These are phyloP conservation scores for Aelia acuminata DNA, from an alignment of 2,888 invertebrate species.

Conservation along the genomic window DNA sequence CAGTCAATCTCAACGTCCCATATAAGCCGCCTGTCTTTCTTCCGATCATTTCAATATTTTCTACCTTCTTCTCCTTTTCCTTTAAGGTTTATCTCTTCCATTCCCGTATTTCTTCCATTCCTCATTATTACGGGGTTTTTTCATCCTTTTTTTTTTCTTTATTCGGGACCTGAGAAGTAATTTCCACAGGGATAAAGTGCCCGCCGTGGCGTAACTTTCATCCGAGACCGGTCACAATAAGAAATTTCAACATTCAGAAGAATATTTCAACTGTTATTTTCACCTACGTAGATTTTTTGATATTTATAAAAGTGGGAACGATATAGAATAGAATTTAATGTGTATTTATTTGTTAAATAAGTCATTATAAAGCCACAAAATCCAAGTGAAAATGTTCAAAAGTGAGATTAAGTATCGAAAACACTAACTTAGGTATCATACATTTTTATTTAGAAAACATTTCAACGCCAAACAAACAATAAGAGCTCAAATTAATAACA, in stretches of 20 bases:
- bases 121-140: not conserved
- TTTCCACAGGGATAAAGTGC: not conserved
- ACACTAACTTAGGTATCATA: too few species aligned
- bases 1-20: constrained; percentile 33
- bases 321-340: too few species aligned
- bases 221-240: not conserved
- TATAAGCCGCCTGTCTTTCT: constrained; percentile 21
- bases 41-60: constrained; percentile 41
- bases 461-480: too few species aligned
- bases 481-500: too few species aligned
- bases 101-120: not conserved
- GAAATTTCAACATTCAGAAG: not conserved
- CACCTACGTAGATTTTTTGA: too few species aligned
- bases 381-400: too few species aligned
- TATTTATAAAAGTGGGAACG: too few species aligned
- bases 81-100: not conserved
- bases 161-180: not conserved
- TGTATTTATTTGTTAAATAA: too few species aligned
- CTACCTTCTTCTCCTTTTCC: constrained; percentile 2
- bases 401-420: too few species aligned
- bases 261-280: not conserved
- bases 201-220: constrained; percentile 3
- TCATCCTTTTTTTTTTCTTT: not conserved
- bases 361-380: too few species aligned
- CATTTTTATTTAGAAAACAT: too few species aligned